Conservation (phyloP, 2,113 vertebrate species). For the Passer domesticus region DNA sequence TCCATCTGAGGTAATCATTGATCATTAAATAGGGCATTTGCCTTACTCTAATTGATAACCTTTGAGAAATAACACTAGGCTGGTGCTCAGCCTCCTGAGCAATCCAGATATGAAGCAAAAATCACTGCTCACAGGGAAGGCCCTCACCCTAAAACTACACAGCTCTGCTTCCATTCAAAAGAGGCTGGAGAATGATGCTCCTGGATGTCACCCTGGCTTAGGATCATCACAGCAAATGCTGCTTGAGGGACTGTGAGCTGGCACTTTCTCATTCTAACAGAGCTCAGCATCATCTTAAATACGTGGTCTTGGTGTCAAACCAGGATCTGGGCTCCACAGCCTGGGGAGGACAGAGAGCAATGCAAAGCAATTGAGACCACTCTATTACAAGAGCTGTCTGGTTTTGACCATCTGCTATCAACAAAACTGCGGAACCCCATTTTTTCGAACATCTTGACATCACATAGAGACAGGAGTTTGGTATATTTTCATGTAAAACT, state of each 20-base stretch:
- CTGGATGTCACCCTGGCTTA: neutral
- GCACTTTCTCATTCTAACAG: neutral
- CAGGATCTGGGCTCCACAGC: too few species aligned
- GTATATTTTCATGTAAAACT: neutral
- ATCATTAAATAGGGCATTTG: neutral
- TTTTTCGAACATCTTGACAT: neutral
- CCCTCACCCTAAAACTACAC: neutral
- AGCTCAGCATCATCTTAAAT: neutral
- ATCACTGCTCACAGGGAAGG: neutral
- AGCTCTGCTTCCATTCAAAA: neutral
- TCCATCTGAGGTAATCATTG: neutral
- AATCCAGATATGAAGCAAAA: neutral
- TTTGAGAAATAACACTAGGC: neutral
- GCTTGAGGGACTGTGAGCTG: neutral
- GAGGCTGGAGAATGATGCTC: neutral
- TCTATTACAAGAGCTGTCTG: neutral
- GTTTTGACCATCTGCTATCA: neutral
- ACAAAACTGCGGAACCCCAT: neutral
- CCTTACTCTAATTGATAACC: neutral
- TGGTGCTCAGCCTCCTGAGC: neutral
- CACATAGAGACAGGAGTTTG: neutral
- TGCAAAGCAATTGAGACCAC: neutral
- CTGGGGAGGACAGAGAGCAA: fast-evolving
- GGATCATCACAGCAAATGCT: neutral
- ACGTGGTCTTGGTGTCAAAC: neutral